phyloP scores from a whole-genome alignment of 2,113 vertebrate species.

The Physeter macrocephalus region DNA sequence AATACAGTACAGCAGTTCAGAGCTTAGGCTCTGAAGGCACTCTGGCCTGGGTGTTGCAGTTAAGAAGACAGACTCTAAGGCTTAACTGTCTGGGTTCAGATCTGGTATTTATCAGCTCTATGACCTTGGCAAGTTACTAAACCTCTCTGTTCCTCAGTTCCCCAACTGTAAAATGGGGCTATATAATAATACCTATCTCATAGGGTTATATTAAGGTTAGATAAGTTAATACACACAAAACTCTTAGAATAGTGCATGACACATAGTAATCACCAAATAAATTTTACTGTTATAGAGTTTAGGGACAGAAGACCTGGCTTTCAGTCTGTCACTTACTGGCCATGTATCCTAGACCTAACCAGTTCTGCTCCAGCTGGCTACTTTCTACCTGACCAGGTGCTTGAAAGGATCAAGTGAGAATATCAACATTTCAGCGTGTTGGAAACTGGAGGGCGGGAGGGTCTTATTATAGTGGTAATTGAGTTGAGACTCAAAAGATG shows the following conservation, averaged over 20 bases:
- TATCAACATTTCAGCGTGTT: conserved; percentile 16
- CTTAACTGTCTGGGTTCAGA: neutral
- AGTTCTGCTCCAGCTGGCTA: neutral
- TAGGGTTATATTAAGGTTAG: neutral
- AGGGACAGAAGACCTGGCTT: neutral
- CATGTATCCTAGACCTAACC: neutral
- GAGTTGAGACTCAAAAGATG: neutral
- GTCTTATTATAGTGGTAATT: neutral
- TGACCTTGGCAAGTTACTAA: neutral
- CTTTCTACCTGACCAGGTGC: neutral
- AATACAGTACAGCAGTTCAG: neutral
- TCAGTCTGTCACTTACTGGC: neutral
- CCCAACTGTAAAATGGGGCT: neutral
- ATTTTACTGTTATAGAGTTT: neutral
- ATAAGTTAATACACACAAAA: neutral
- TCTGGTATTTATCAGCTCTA: neutral
- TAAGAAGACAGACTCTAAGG: neutral
- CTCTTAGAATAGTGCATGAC: neutral
- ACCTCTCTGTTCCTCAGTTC: neutral
- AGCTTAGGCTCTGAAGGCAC: neutral
- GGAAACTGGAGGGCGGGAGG: neutral
- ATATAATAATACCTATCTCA: neutral
- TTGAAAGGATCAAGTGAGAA: neutral
- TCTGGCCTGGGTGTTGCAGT: neutral
- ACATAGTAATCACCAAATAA: neutral